Conservation (phyloP, 1,140 invertebrate species). For the Epicauta chinensis region DNA sequence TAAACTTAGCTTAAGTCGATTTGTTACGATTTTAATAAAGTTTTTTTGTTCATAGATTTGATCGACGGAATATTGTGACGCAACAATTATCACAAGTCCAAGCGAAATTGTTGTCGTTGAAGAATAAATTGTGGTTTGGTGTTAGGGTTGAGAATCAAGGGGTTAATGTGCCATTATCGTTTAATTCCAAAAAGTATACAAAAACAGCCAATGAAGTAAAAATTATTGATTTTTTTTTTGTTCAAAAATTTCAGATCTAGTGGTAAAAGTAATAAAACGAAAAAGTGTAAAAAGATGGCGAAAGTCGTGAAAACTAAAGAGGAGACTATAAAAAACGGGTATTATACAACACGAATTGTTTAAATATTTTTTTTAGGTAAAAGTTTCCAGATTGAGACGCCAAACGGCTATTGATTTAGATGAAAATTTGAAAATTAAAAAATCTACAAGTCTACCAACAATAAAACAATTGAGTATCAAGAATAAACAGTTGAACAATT, state of each 20-base stretch:
- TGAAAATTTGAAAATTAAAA: conserved; percentile 8
- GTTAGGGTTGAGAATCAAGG: conserved; percentile 51
- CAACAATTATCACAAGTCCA: conserved; percentile 39
- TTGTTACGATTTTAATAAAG: neutral
- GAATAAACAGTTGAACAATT: neutral
- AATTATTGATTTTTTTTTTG: neutral
- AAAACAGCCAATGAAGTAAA: neutral
- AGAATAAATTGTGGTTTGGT: conserved; percentile 41
- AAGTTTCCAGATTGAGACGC: conserved; percentile 20
- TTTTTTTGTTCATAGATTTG: neutral
- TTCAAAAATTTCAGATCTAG: neutral
- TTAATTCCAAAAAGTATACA: neutral
- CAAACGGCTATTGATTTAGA: conserved; percentile 21
- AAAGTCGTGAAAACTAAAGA: neutral
- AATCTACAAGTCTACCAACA: conserved; percentile 20
- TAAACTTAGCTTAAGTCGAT: no score
- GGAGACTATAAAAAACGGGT: conserved; percentile 13
- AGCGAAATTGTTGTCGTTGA: conserved; percentile 36
- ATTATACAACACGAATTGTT: conserved; percentile 6
- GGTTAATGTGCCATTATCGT: conserved; percentile 30
- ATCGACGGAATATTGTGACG: conserved; percentile 27
- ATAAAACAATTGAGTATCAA: neutral
- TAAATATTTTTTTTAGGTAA: conserved; percentile 1
- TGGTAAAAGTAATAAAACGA: neutral
- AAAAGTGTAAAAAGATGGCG: conserved; percentile 1